These are phyloP conservation scores for Tetrapedia diversipes DNA, from an alignment of 2,888 invertebrate species.

Conservation along the genomic window DNA sequence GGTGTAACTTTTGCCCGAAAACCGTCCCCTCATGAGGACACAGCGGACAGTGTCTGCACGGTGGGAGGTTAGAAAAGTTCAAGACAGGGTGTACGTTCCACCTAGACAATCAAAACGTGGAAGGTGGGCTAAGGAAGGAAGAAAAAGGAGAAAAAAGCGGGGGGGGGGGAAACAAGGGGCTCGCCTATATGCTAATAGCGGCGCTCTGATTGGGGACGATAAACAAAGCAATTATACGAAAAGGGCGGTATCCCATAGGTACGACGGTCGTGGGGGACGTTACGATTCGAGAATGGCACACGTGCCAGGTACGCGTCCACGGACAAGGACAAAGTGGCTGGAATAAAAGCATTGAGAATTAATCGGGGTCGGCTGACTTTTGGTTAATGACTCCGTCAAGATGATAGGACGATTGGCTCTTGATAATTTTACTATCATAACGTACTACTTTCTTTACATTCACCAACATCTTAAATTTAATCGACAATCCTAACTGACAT, in stretches of 20 bases:
- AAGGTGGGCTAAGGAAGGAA: constrained; percentile 14
- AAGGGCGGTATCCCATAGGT: constrained; percentile 73
- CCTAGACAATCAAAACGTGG: constrained; percentile 26
- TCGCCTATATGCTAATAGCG: constrained; percentile 79
- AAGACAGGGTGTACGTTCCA: neutral
- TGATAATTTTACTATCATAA: neutral
- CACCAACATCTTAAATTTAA: too few species aligned
- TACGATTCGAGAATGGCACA: constrained; percentile 57
- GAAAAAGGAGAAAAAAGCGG: constrained; percentile 20
- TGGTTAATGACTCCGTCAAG: constrained; percentile 54
- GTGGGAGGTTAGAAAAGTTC: neutral
- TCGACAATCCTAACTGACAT: too few species aligned
- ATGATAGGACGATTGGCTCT: constrained; percentile 28
- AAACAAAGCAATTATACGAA: constrained; percentile 82
- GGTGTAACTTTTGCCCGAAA: too few species aligned
- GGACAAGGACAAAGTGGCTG: constrained; percentile 61
- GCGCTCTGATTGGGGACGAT: constrained; percentile 79
- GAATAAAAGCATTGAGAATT: constrained; percentile 65
- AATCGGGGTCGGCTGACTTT: constrained; percentile 60
- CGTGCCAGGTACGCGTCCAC: constrained; percentile 56
- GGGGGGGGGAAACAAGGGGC: constrained; percentile 54
- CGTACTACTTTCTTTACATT: too few species aligned
- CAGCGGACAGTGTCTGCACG: too few species aligned
- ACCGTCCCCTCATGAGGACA: neutral
- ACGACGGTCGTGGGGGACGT: constrained; percentile 53